Evolutionary conservation across 1,140 invertebrate species (phyloP).

Genomic region (Phthorimaea operculella): DNA sequence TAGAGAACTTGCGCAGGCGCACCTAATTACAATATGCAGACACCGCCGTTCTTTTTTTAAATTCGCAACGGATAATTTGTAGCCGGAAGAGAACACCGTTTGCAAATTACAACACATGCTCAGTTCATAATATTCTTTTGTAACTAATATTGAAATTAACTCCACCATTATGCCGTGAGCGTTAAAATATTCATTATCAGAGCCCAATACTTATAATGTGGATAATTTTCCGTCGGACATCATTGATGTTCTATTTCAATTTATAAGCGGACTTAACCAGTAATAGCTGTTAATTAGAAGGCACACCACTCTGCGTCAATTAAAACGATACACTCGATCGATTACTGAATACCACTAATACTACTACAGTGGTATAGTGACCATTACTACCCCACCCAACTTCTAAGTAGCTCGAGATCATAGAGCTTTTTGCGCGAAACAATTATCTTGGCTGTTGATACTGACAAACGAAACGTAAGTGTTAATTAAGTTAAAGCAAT

Average conservation of each 20-base stretch:
- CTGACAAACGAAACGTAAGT: constrained; percentile 31
- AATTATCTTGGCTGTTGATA: constrained; percentile 31
- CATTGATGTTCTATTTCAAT: constrained; percentile 4
- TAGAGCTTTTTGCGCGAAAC: constrained; percentile 14
- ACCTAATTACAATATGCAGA: too few species aligned
- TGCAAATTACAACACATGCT: too few species aligned
- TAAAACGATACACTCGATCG: background rate
- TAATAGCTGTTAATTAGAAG: constrained; percentile 3
- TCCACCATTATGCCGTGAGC: too few species aligned
- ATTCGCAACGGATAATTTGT: too few species aligned
- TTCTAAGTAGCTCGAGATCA: background rate
- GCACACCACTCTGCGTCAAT: background rate
- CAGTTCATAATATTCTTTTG: too few species aligned
- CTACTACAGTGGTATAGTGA: background rate
- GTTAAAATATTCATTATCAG: too few species aligned
- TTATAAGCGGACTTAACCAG: background rate
- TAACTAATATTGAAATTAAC: too few species aligned
- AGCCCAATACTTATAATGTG: background rate
- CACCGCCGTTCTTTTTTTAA: too few species aligned
- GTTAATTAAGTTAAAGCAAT: constrained; percentile 45
- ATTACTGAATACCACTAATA: constrained; percentile 1
- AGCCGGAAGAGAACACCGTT: too few species aligned
- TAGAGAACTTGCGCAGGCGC: too few species aligned
- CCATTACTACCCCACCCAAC: too few species aligned
- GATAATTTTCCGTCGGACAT: background rate